phyloP scores from a whole-genome alignment of 2,113 vertebrate genomes.

The Panthera uncia region DNA sequence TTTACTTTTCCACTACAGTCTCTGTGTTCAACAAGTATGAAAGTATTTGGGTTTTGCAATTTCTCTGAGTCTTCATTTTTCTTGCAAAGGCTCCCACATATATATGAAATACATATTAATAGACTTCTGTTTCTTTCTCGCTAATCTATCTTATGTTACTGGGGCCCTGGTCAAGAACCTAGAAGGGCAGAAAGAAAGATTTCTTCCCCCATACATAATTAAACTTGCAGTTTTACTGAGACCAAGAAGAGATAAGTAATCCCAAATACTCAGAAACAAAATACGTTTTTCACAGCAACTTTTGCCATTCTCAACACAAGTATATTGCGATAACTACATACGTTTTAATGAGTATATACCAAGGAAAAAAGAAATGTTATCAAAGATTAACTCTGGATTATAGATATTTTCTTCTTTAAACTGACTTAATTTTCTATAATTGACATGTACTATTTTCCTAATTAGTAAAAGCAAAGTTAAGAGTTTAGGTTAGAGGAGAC shows the following conservation, averaged over 20 bases:
- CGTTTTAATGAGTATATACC: not conserved
- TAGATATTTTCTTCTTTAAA: not conserved
- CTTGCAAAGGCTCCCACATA: not conserved
- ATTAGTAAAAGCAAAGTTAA: not conserved
- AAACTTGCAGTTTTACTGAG: not conserved
- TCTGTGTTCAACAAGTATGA: not conserved
- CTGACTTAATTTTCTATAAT: not conserved
- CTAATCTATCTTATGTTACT: not conserved
- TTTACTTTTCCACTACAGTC: not conserved
- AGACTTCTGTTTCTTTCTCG: not conserved
- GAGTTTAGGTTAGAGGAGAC: not conserved
- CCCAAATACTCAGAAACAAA: not conserved
- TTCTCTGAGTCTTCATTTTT: not conserved
- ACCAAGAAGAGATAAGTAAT: not conserved
- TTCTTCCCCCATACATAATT: not conserved
- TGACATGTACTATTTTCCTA: not conserved
- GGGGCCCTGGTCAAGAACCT: not conserved
- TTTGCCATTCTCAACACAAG: not conserved
- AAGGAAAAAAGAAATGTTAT: not conserved
- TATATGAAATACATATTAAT: not conserved
- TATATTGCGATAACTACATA: not conserved
- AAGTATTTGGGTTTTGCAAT: not conserved
- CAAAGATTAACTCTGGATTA: not conserved
- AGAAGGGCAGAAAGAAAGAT: not conserved
- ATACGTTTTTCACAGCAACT: not conserved